These are phyloP conservation scores for Manis pentadactyla DNA, from an alignment of 2,797 vertebrate genomes.

Conservation along the genomic window DNA sequence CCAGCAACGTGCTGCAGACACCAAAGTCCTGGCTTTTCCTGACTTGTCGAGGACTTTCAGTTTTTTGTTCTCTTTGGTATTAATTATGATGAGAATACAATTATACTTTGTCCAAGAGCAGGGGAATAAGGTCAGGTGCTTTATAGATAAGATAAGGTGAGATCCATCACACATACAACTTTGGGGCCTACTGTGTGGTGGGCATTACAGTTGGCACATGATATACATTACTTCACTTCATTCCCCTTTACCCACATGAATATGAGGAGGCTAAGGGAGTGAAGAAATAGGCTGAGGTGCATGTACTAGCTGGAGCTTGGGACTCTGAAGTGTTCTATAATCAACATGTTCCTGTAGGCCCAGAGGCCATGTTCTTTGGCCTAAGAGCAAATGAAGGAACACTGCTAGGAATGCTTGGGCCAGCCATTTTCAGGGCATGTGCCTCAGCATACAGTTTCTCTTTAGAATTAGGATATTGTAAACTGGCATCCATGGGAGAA, in stretches of 20 bases:
- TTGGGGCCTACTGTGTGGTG: background rate
- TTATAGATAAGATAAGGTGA: background rate
- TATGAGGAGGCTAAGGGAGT: background rate
- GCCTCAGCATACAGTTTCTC: background rate
- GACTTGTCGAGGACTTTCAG: background rate
- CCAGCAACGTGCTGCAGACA: background rate
- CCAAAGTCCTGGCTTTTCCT: background rate
- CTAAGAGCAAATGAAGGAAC: background rate
- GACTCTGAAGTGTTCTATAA: background rate
- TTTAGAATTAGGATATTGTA: background rate
- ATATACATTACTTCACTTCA: background rate
- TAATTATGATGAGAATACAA: background rate
- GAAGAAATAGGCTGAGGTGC: background rate
- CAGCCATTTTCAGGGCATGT: background rate
- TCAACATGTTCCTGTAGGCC: background rate
- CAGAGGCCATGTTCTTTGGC: background rate
- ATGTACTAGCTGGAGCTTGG: rapidly evolving
- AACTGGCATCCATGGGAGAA: background rate
- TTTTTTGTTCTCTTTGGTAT: background rate
- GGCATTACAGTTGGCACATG: background rate
- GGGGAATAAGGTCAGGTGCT: background rate
- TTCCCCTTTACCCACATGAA: too few species aligned
- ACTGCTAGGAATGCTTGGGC: background rate
- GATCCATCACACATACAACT: background rate
- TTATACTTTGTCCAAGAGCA: background rate